phyloP scores from a whole-genome alignment of 2,888 invertebrate species.

The Phyllotreta striolata region DNA sequence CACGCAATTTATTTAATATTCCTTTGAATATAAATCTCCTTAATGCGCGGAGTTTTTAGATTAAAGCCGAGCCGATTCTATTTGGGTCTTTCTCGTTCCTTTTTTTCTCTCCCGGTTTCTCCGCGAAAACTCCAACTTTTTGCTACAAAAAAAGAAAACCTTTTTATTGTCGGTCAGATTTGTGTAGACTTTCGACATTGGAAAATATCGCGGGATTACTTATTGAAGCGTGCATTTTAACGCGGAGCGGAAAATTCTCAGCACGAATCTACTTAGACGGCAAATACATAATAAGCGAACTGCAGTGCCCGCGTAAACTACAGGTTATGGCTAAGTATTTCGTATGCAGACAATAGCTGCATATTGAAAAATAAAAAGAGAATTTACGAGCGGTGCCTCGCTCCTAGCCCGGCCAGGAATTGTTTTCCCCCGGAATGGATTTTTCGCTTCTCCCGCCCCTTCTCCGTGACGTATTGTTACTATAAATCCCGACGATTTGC shows the following conservation, averaged over 20 bases:
- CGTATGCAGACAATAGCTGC: constrained; percentile 45
- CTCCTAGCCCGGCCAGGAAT: constrained; percentile 23
- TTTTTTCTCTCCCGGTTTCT: too few species aligned
- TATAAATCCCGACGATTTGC: constrained; percentile 45
- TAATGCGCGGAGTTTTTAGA: constrained; percentile 40
- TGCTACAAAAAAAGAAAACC: too few species aligned
- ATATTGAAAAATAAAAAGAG: constrained; percentile 47
- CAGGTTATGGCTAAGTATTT: constrained; percentile 36
- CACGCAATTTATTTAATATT: constrained; percentile 48
- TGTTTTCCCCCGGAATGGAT: constrained; percentile 34
- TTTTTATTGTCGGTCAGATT: too few species aligned
- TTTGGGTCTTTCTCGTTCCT: constrained; percentile 27
- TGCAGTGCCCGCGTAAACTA: constrained; percentile 30
- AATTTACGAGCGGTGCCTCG: constrained; percentile 39
- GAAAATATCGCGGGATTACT: too few species aligned
- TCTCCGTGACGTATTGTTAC: constrained; percentile 44
- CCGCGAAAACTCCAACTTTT: constrained; percentile 9
- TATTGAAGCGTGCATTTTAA: constrained; percentile 12
- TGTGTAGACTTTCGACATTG: too few species aligned
- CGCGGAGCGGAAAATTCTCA: constrained; percentile 9
- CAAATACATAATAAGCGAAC: constrained; percentile 25
- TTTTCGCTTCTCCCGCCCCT: constrained; percentile 25
- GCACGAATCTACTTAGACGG: constrained; percentile 20
- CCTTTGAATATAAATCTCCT: constrained; percentile 42
- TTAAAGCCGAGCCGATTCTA: constrained; percentile 35